phyloP scores from a whole-genome alignment of 1,140 invertebrate genomes.

The Drosophila quadrilineata region DNA sequence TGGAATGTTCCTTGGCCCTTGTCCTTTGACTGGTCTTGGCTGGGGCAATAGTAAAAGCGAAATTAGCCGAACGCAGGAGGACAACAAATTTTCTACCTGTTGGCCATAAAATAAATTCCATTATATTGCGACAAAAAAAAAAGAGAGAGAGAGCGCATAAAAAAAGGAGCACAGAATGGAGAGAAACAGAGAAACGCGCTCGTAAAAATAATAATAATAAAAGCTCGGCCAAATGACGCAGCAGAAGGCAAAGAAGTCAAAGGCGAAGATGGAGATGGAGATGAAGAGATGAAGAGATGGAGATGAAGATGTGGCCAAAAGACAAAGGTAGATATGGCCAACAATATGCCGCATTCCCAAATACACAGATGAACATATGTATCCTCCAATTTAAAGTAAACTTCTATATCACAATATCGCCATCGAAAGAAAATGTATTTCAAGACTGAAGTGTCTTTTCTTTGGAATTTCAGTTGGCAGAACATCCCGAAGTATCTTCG shows the following conservation, averaged over 20 bases:
- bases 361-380: background rate
- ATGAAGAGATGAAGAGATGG: no score
- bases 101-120: conserved; percentile 79
- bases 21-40: conserved; percentile 35
- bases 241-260: background rate
- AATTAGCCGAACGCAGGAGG: conserved; percentile 65
- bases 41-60: conserved; percentile 74
- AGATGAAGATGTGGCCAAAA: no score
- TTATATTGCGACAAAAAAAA: conserved; percentile 55
- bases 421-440: no score
- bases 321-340: conserved; percentile 34
- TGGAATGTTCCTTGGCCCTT: conserved; percentile 27
- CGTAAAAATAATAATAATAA: conserved; percentile 58
- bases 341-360: conserved; percentile 18
- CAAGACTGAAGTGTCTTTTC: background rate
- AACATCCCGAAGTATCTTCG: background rate
- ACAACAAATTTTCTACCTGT: conserved; percentile 76
- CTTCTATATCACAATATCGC: no score
- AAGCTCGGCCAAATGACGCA: conserved; percentile 47
- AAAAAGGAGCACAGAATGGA: conserved; percentile 3
- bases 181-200: conserved; percentile 27
- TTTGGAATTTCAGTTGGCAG: no score
- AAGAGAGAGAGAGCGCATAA: background rate
- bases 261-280: background rate
- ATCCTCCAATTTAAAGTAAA: no score